Conservation (phyloP, 2,797 vertebrate species). For the Platyrinchus mystaceus region DNA sequence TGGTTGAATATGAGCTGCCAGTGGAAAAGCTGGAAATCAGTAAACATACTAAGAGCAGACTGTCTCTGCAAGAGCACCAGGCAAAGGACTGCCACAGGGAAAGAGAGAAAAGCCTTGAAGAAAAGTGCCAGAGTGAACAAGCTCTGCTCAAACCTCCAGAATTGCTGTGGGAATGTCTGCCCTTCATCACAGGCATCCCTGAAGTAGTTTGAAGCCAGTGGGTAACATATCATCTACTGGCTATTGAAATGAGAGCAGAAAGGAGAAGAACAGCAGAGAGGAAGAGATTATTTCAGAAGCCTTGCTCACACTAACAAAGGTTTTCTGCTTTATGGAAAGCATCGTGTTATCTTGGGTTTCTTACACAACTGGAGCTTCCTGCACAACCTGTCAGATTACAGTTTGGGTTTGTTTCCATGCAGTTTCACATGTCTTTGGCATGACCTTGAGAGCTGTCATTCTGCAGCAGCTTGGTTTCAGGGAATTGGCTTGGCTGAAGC, state of each 20-base stretch:
- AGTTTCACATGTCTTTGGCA: background rate
- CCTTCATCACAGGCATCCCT: background rate
- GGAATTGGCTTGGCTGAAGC: background rate
- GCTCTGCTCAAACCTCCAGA: background rate
- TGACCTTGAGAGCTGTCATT: background rate
- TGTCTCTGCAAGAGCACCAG: background rate
- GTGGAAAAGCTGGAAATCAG: slow-evolving; percentile 23
- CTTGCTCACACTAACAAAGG: background rate
- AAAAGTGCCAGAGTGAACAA: background rate
- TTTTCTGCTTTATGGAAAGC: background rate
- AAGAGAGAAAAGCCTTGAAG: background rate
- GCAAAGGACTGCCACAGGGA: background rate
- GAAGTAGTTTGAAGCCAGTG: background rate
- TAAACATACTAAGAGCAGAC: background rate
- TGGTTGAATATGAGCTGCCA: slow-evolving; percentile 26
- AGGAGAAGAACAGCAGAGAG: background rate
- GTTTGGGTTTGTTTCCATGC: background rate
- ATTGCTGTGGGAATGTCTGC: background rate
- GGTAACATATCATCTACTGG: background rate
- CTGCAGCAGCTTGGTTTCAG: background rate
- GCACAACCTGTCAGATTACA: background rate
- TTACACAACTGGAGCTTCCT: background rate
- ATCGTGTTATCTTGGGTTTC: accelerated
- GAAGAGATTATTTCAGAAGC: background rate
- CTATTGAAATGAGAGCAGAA: background rate